Evolutionary conservation across 2,113 vertebrate species (phyloP).

Genomic region (Climacteris rufus): DNA sequence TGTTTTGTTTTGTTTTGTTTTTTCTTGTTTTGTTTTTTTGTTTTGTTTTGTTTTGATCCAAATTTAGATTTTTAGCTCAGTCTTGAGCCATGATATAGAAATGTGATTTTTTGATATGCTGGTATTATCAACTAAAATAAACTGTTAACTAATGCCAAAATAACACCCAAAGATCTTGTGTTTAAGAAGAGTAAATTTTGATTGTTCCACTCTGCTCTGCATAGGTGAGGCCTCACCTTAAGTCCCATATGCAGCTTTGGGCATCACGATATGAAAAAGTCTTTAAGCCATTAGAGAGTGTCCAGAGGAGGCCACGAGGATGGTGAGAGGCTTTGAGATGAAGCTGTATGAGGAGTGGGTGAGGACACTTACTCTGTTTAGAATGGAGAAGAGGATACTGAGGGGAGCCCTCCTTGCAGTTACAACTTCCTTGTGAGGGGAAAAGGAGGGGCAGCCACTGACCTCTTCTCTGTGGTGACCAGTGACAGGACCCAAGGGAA

Average conservation of each 20-base stretch:
- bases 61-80: background rate
- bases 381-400: background rate
- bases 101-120: background rate
- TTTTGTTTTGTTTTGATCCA: background rate
- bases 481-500: rapidly evolving
- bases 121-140: background rate
- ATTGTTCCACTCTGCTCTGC: background rate
- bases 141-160: background rate
- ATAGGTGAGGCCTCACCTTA: rapidly evolving
- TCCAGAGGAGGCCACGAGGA: background rate
- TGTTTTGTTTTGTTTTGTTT: background rate
- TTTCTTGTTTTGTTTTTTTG: background rate
- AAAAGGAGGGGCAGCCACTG: too few species aligned
- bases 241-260: background rate
- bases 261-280: background rate
- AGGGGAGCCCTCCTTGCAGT: rapidly evolving
- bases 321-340: background rate
- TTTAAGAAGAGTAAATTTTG: background rate
- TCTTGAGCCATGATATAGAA: background rate
- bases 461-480: too few species aligned
- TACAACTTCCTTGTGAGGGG: background rate
- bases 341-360: rapidly evolving
- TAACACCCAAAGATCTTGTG: background rate
- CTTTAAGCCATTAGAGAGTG: background rate
- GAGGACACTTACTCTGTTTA: background rate